Percentiles rank a stretch among this genome's conserved stretches.
These are phyloP conservation scores for Omphaloscelis lunosa DNA, from an alignment of 2,888 invertebrate genomes.

Conservation along the genomic window DNA sequence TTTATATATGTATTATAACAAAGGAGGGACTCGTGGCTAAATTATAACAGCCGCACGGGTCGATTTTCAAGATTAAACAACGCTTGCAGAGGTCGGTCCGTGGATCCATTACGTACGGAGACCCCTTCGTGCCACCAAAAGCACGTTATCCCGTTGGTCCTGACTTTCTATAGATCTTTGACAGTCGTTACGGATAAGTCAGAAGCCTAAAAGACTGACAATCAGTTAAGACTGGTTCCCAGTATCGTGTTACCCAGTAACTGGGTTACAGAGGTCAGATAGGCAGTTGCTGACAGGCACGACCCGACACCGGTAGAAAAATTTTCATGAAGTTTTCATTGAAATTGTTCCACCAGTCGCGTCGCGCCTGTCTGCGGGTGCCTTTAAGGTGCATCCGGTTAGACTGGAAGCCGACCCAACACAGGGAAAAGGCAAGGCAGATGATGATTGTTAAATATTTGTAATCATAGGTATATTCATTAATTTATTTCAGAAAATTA, in stretches of 20 bases:
- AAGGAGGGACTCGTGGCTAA: background rate
- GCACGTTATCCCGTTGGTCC: background rate
- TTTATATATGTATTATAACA: background rate
- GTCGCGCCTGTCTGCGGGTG: no score
- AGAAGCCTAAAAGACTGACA: background rate
- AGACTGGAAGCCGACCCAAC: background rate
- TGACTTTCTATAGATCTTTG: background rate
- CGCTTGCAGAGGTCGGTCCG: background rate
- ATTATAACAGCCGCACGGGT: background rate
- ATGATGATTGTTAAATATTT: background rate
- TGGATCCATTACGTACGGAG: background rate
- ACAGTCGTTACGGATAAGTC: background rate
- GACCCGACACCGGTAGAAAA: no score
- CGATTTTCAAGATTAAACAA: background rate
- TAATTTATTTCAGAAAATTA: conserved; percentile 49
- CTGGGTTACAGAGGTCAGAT: background rate
- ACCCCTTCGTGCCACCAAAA: background rate
- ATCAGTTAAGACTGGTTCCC: no score
- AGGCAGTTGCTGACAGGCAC: background rate
- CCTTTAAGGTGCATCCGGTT: background rate
- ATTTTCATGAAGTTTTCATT: no score
- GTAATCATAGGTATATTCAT: no score
- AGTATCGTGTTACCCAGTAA: background rate
- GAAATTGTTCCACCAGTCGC: no score
- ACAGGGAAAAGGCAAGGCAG: background rate